Percentiles rank a stretch among this genome's conserved stretches.
Conservation (phyloP, 2,888 invertebrate species). For the Dynastes tityus region DNA sequence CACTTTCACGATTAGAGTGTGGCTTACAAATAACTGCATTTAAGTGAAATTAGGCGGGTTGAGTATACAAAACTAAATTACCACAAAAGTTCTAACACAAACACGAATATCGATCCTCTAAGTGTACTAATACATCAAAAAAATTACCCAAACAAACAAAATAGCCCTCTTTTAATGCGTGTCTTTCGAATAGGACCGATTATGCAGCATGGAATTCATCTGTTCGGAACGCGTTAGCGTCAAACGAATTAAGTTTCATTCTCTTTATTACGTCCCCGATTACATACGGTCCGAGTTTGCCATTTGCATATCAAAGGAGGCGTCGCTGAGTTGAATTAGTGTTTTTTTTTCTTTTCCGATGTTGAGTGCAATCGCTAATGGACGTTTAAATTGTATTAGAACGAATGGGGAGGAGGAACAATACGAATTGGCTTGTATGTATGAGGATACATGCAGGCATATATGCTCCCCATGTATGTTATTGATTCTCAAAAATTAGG, state of each 20-base stretch:
- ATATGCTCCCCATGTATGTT: no score
- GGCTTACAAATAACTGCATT: no score
- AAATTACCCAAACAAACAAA: no score
- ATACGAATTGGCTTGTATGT: not conserved
- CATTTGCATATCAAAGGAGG: conserved; percentile 27
- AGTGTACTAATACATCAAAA: not conserved
- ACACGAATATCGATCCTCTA: not conserved
- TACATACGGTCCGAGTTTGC: not conserved
- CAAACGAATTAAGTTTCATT: conserved; percentile 10
- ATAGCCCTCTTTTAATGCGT: no score
- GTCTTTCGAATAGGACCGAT: no score
- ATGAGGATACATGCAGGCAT: no score
- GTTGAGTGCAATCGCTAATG: not conserved
- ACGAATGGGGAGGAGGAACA: not conserved
- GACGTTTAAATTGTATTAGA: conserved; percentile 15
- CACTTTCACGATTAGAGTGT: no score
- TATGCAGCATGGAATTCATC: not conserved
- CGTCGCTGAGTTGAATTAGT: not conserved
- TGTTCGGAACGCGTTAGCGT: conserved; percentile 3
- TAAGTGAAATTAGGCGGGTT: no score
- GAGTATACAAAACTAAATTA: no score
- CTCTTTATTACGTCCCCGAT: conserved; percentile 7
- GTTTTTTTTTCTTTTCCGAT: not conserved
- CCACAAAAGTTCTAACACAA: not conserved
- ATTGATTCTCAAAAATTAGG: no score